Base-by-base conservation (phyloP, 1,140 invertebrate genomes). In the Anoplophora glabripennis region DNA sequence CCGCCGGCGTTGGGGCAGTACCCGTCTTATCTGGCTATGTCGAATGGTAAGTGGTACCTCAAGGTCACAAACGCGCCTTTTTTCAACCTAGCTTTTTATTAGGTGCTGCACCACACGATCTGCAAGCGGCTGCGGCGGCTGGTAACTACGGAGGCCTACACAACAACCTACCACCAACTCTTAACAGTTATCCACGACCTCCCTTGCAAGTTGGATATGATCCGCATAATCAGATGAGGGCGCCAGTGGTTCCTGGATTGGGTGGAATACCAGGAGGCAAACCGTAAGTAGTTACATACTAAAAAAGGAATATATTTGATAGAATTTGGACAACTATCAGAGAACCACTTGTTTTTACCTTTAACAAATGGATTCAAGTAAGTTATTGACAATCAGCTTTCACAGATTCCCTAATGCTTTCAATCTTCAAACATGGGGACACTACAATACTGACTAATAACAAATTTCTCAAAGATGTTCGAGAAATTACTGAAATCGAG, bases 221-320 rank as follows among this genome's bases (percentile, higher is more conserved):
- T 68, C 81, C 82, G 45, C 85, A 87, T 72, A 83, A 85, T 63
- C 86, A 86, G 58, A 84, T 87, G 68, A 74, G 88, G 56, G 81
- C 83, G 3, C 82, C 87, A 14, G 67, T 53, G 74, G 88, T 77
- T 77, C 84, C 67, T 74, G 84, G 65, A 64, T 81, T 70, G 74
- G 83, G 56, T 45, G 82, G 82, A 10, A 89, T 93, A 68, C 86
- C 90, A 55, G 91, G 91, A 45, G 92, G 90, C 68, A 95, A 94
- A 83, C 91, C 93, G 92, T 95, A 83, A 90, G 90, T 91, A 86
- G 95, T 98, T 68, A 93, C 97, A 74, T 98, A 96, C 79, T 94
- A 83, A 80, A 17, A n/a, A 14, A 45, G 1, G 28, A 35, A 48
- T 45, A n/a, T 14, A 33, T 34, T 11, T 49, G 11, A 41, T 8